These are phyloP conservation scores for Polyommatus icarus DNA, from an alignment of 2,888 invertebrate genomes.

Conservation along the genomic window DNA sequence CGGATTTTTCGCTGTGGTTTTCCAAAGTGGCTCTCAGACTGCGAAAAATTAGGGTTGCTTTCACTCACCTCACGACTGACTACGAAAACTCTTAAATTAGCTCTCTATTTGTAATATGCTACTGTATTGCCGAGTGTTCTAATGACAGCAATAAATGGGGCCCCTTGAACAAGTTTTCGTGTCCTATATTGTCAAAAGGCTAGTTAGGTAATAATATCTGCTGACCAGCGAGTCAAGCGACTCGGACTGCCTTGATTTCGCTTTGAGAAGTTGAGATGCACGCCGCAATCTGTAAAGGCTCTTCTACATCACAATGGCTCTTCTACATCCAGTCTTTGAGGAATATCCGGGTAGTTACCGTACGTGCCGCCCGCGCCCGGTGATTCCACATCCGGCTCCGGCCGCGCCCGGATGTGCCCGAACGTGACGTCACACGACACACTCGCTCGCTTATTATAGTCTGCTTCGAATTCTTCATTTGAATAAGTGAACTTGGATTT, in stretches of 20 bases:
- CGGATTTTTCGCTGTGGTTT: neutral
- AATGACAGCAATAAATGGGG: too few relatives aligned
- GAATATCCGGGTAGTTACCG: conserved; percentile 14
- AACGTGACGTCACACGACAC: neutral
- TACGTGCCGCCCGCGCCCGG: neutral
- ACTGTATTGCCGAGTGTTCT: too few relatives aligned
- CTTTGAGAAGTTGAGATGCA: neutral
- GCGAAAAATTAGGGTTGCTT: neutral
- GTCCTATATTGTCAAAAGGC: neutral
- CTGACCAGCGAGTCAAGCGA: neutral
- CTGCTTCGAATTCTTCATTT: neutral
- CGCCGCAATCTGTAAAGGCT: neutral
- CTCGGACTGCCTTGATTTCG: conserved; percentile 3
- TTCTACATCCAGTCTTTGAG: conserved; percentile 19
- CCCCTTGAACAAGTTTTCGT: too few relatives aligned
- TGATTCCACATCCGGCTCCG: conserved; percentile 2
- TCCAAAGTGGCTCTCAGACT: neutral
- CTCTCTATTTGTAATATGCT: neutral
- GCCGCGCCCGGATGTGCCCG: neutral
- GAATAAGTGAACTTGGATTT: neutral
- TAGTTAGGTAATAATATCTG: neutral
- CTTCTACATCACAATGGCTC: neutral
- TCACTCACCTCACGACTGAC: neutral
- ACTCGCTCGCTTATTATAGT: neutral
- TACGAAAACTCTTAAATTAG: neutral